Conservation (phyloP, 2,888 invertebrate genomes). For the Rhagonycha fulva region DNA sequence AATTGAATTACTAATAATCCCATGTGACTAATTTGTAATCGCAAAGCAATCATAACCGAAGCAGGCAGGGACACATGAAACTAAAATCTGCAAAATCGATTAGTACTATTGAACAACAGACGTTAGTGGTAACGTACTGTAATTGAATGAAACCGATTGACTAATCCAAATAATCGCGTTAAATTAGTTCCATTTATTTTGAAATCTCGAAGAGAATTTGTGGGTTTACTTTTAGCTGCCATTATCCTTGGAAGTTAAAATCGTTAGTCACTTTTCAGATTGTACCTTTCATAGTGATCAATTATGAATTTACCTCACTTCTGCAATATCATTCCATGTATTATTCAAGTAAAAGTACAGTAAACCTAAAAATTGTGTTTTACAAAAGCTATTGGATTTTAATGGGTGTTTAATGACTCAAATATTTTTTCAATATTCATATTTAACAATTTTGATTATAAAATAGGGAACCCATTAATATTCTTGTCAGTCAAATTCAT, state of each 20-base stretch:
- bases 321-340: background rate
- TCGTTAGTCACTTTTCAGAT: constrained; percentile 16
- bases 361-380: background rate
- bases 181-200: constrained; percentile 23
- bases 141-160: constrained; percentile 23
- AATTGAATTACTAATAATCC: background rate
- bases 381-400: background rate
- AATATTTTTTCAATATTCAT: background rate
- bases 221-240: constrained; percentile 17
- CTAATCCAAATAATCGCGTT: constrained; percentile 24
- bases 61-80: constrained; percentile 4
- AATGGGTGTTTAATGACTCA: background rate
- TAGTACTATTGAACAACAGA: constrained; percentile 9
- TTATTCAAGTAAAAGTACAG: background rate
- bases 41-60: background rate
- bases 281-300: constrained; percentile 10
- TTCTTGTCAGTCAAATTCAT: constrained; percentile 19
- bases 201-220: constrained; percentile 18
- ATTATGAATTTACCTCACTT: background rate
- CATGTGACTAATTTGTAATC: constrained; percentile 6
- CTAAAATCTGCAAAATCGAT: constrained; percentile 14
- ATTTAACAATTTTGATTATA: background rate
- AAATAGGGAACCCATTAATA: constrained; percentile 13
- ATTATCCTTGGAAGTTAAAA: constrained; percentile 21
- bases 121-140: constrained; percentile 12